Conservation (phyloP, 1,140 invertebrate genomes). For the Drosophila sp. region DNA sequence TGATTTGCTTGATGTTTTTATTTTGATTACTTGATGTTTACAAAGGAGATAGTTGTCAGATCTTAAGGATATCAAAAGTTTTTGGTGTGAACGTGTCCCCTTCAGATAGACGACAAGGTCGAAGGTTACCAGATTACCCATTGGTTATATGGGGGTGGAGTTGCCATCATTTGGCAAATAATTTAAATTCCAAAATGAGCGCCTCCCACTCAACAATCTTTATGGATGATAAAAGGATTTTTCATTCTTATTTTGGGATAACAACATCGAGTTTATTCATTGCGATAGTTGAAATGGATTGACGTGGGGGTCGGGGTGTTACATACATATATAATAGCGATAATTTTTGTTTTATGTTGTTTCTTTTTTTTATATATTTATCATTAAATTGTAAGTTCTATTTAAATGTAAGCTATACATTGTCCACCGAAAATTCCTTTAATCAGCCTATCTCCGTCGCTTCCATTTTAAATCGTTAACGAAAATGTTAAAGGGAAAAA, state of each 20-base stretch:
- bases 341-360: neutral
- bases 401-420: slow-evolving; percentile 21
- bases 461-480: neutral
- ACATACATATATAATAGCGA: slow-evolving; percentile 10
- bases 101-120: neutral
- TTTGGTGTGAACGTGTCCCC: neutral
- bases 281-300: slow-evolving; percentile 11
- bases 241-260: slow-evolving; percentile 38
- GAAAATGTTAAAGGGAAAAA: neutral
- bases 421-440: slow-evolving; percentile 5
- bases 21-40: too few species aligned
- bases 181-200: neutral
- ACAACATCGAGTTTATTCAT: slow-evolving; percentile 43
- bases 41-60: too few species aligned
- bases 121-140: slow-evolving; percentile 23
- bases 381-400: neutral
- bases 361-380: neutral
- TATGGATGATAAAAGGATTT: neutral
- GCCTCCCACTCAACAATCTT: neutral
- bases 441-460: neutral
- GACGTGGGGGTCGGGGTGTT: neutral
- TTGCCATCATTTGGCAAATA: neutral
- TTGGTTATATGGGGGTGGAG: neutral
- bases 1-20: too few species aligned
- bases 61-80: neutral